Percentiles rank a stretch among this genome's conserved stretches.
These are phyloP conservation scores for Habroteleia sp. DNA, from an alignment of 2,888 invertebrate species.

Conservation along the genomic window DNA sequence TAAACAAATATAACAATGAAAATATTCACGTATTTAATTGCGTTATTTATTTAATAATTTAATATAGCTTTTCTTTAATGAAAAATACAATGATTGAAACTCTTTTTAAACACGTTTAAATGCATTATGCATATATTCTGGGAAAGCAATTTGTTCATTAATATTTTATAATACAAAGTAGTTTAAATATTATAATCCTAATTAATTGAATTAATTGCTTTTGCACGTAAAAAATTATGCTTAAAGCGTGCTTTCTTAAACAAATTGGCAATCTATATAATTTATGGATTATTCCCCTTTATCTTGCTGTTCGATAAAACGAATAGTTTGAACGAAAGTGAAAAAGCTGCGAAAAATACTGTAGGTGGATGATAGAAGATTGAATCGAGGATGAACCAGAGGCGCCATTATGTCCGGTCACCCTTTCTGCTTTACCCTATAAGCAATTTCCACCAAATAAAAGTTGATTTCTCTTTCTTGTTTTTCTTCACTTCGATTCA, in stretches of 20 bases:
- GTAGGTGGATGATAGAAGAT: conserved; percentile 70
- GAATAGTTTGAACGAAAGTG: conserved; percentile 42
- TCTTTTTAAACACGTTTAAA: not conserved
- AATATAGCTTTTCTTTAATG: not conserved
- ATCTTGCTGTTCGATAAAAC: conserved; percentile 33
- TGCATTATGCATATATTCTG: not conserved
- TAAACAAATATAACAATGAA: not conserved
- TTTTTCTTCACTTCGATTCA: conserved; percentile 57
- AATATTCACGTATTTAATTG: not conserved
- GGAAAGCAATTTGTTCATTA: too few species aligned
- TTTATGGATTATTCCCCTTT: conserved; percentile 11
- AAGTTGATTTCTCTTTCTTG: conserved; percentile 72
- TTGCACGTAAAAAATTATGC: too few species aligned
- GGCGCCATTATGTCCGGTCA: conserved; percentile 76
- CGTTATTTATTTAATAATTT: conserved; percentile 7
- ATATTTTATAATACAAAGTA: too few species aligned
- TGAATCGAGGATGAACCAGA: conserved; percentile 71
- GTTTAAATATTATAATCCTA: too few species aligned
- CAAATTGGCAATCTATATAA: not conserved
- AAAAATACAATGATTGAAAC: not conserved
- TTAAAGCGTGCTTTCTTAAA: too few species aligned
- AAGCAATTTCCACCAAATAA: conserved; percentile 75
- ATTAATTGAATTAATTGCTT: not conserved
- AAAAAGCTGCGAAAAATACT: conserved; percentile 64
- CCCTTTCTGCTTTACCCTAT: conserved; percentile 73